A percentile compares a stretch with the other conserved stretches of the same genome.
Evolutionary conservation across 2,888 invertebrate genomes (phyloP).

Genomic region (Ophion slaviceki): DNA sequence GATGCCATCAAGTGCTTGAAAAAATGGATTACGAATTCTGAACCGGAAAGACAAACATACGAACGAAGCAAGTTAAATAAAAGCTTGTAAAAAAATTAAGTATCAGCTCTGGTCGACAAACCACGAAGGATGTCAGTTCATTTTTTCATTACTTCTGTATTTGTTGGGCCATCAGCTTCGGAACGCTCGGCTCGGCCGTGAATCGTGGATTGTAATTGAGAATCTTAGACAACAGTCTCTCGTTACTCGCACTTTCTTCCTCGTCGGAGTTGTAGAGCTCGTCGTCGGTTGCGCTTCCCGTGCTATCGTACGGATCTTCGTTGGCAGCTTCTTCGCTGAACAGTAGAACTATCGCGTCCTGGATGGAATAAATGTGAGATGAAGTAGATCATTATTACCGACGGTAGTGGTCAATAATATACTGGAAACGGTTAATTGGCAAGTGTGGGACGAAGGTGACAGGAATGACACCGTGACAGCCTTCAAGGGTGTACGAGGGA

Average conservation of each 20-base stretch:
- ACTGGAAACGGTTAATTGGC: too few species aligned
- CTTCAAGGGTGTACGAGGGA: not conserved
- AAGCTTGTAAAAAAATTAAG: too few species aligned
- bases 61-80: too few species aligned
- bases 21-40: too few species aligned
- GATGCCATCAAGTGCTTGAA: too few species aligned
- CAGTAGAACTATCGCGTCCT: constrained; percentile 67
- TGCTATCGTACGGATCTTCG: constrained; percentile 39
- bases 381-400: not conserved
- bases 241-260: constrained; percentile 66
- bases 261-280: constrained; percentile 71
- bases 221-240: constrained; percentile 71
- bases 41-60: too few species aligned
- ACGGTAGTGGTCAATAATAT: not conserved
- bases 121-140: not conserved
- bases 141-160: not conserved
- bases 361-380: not conserved
- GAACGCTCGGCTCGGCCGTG: constrained; percentile 5
- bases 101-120: not conserved
- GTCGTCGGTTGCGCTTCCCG: constrained; percentile 46
- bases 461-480: not conserved
- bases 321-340: constrained; percentile 15
- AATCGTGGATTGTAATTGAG: constrained; percentile 59
- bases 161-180: constrained; percentile 5
- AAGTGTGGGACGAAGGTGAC: not conserved